Base-by-base conservation (phyloP, 2,888 invertebrate species). In the Phania funesta region DNA sequence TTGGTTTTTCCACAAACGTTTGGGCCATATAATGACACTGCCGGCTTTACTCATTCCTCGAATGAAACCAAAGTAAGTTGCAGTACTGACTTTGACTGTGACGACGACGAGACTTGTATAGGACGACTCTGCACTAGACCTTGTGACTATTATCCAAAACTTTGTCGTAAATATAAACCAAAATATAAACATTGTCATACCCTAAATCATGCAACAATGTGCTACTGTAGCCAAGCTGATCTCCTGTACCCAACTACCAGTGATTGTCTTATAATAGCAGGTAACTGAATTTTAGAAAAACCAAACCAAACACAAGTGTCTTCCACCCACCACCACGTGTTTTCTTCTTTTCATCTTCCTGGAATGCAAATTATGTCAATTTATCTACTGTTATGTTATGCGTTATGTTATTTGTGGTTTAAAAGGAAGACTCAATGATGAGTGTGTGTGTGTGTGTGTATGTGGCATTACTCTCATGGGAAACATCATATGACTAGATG, bases 241-340 rank as follows among this genome's bases (percentile, higher is more conserved):
- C 87, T 76, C 48, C 65, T 41, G 67, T 67, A 52, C 24, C 32
- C 90, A 90, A 91, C 90, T 91, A 89, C 87, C 81, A 87, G 88
- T 90, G 92, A 92, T 91, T 93, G 93, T 92, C 92, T 91, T 90
- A 89, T 91, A 88, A 91, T 92, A 91, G 92, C 93, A 93, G 93
- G 93, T 93, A 93, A 93, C 89, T 88, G 86, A 85, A 84, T 35
- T 60, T 29, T 35, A 52, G 68, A 76, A 67, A 67, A 38, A 29
- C 32, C 29, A 77, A 84, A 80, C 75, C 78, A 80, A 84, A 79
- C 56, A 76, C 84, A 85, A 85, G 86, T 76, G 46, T 79, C 78
- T 74, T 60, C 62, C 75, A 58, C 54, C 44, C 62, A 77, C 77
- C 76, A 76, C 76, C 71, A 81, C 65, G 64, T 71, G 74, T 68